Evolutionary conservation across 2,888 invertebrate species (phyloP).

Genomic region (Brachypalpus laphriformis): DNA sequence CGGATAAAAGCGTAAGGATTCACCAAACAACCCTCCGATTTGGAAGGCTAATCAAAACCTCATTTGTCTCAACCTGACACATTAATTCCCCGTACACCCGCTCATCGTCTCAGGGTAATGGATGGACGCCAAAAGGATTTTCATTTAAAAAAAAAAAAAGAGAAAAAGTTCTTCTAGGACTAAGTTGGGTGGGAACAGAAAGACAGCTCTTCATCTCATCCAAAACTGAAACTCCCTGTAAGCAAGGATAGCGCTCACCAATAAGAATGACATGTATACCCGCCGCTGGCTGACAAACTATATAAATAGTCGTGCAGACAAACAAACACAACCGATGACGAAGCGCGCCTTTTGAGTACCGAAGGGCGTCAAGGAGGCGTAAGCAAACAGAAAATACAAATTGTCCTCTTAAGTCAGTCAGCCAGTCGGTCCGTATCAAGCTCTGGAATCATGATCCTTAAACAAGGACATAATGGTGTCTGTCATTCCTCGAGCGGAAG

Average conservation of each 20-base stretch:
- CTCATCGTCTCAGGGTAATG: neutral
- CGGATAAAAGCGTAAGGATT: neutral
- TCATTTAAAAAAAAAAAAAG: neutral
- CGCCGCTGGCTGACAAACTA: conserved; percentile 17
- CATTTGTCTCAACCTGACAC: conserved; percentile 30
- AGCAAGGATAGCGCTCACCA: neutral
- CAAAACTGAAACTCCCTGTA: neutral
- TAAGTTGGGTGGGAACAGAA: neutral
- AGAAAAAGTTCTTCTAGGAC: neutral
- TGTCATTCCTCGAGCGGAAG: conserved; percentile 41
- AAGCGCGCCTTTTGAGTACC: neutral
- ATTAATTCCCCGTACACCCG: neutral
- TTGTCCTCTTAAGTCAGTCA: conserved; percentile 13
- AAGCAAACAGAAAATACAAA: conserved; percentile 24
- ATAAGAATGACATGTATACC: neutral
- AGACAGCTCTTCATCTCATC: neutral
- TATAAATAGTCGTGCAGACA: conserved; percentile 18
- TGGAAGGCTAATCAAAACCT: conserved; percentile 35
- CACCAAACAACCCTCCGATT: neutral
- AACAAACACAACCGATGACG: neutral
- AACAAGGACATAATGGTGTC: conserved; percentile 56
- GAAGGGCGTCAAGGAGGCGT: conserved; percentile 45
- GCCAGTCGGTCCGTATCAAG: neutral
- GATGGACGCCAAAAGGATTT: conserved; percentile 10
- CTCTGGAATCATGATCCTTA: conserved; percentile 38